Conservation (phyloP, 1,140 invertebrate genomes). For the Geopemphigus sp. region DNA sequence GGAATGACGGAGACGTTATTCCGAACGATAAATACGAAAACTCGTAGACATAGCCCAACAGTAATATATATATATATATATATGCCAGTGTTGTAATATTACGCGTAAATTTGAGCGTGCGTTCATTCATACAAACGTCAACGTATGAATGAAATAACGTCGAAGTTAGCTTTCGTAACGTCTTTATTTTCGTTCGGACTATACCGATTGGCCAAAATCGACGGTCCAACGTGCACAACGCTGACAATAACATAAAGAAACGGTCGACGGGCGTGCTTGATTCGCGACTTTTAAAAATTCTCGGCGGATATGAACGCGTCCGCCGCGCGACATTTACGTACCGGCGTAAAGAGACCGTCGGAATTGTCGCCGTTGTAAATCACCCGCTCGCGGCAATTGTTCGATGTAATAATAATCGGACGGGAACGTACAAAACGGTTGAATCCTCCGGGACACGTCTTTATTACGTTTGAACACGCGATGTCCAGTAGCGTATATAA, state of each 20-base stretch:
- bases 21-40: neutral
- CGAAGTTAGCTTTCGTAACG: neutral
- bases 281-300: no score
- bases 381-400: conserved; percentile 22
- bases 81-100: no score
- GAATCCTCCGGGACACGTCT: neutral
- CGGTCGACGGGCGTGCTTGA: no score
- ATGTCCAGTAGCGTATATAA: neutral
- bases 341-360: neutral
- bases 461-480: neutral
- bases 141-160: no score
- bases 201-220: no score
- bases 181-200: no score
- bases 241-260: no score
- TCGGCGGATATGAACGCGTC: conserved; percentile 2
- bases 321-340: neutral
- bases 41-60: no score
- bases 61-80: no score
- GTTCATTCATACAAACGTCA: no score
- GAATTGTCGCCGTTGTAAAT: conserved; percentile 15
- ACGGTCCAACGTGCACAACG: neutral
- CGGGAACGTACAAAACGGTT: no score
- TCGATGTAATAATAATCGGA: neutral
- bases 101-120: no score
- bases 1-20: neutral